Evolutionary conservation across 1,140 invertebrate genomes (phyloP), one percentile per base, ranked within the genome.

Genomic region (Uloborus diversus): DNA sequence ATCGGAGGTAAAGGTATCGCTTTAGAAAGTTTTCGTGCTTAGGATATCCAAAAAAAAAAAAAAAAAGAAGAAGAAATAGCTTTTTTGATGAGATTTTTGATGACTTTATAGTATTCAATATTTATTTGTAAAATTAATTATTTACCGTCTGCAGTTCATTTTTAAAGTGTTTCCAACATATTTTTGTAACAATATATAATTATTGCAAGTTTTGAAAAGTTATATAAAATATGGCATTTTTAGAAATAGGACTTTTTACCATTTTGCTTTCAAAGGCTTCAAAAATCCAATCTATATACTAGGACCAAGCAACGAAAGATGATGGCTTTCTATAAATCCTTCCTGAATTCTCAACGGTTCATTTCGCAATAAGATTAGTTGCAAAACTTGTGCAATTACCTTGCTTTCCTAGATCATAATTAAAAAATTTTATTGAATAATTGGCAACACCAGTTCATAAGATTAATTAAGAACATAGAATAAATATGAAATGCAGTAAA

Each of bases 401-500:
- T 56, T 32, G 28, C 14, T 23, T 33, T 56, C 66, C 66, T 69
- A 69, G 35, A 69, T 69, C 56, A 69, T 35, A 69, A 69, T 35
- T 25, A 69, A 56, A 59, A 59, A 13, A 69, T 25, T 35, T 5
- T 7, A 56, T 69, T 69, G 23, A 30, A 32, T 14, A 7, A 30
- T 11, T 13, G 23, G 20, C 1, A 61, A 20, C 51, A 56, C 17
- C 17, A 56, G 51, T 20, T 56, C 25, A 56, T 23, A 23, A 23
- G 4, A 23, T 20, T 20, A 2, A 56, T 56, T 1, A 7, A 53
- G 49, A 53, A 11, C 4, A n/a, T 4, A 7, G 14, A 14, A 42
- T 42, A 42, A 1, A 42, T 42, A 42, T 17, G 17, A 42, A 42
- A 42, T 13, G 9, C 11, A 4, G 25, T 56, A 23, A 20, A 20